A percentile compares a stretch with the other conserved stretches of the same genome.
Evolutionary conservation across 2,888 invertebrate genomes (phyloP).

Genomic region (Cremastinae sp.): DNA sequence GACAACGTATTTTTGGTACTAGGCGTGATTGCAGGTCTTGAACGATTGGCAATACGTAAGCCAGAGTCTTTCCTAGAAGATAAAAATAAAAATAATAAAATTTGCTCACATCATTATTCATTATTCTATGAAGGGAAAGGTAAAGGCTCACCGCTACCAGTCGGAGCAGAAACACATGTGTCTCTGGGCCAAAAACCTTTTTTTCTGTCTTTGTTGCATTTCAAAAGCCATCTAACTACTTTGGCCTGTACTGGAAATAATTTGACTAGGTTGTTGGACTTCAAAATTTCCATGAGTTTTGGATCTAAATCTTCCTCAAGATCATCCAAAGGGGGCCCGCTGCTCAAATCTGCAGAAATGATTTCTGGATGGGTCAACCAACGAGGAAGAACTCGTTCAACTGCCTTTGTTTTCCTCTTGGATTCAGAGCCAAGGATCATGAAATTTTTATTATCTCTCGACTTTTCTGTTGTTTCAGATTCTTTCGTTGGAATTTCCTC

Average conservation of each 20-base stretch:
- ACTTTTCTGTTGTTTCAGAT: conserved; percentile 1
- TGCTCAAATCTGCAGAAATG: conserved; percentile 87
- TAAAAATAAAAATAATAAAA: no score
- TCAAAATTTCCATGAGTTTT: conserved; percentile 84
- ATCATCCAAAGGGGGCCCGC: conserved; percentile 80
- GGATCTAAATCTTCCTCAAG: conserved; percentile 84
- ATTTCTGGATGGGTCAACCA: conserved; percentile 93
- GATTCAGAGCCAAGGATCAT: conserved; percentile 79
- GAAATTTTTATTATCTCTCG: conserved; percentile 63
- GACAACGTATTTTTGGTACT: conserved; percentile 87
- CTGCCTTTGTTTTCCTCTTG: conserved; percentile 75
- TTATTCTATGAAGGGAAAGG: not conserved
- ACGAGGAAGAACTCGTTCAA: conserved; percentile 90
- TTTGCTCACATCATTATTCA: no score
- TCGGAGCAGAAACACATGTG: conserved; percentile 97
- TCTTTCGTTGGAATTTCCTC: not conserved
- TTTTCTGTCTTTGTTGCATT: conserved; percentile 83
- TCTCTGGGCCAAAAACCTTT: conserved; percentile 89
- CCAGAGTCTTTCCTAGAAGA: conserved; percentile 93
- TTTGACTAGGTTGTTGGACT: conserved; percentile 86
- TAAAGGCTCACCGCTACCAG: conserved; percentile 89
- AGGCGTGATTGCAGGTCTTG: conserved; percentile 84
- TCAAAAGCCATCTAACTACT: conserved; percentile 89
- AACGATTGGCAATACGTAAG: conserved; percentile 95
- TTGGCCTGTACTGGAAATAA: conserved; percentile 93